A percentile compares a stretch with the other conserved stretches of the same genome.
Conservation (phyloP, 2,797 vertebrate genomes). For the Pangasius djambal region DNA sequence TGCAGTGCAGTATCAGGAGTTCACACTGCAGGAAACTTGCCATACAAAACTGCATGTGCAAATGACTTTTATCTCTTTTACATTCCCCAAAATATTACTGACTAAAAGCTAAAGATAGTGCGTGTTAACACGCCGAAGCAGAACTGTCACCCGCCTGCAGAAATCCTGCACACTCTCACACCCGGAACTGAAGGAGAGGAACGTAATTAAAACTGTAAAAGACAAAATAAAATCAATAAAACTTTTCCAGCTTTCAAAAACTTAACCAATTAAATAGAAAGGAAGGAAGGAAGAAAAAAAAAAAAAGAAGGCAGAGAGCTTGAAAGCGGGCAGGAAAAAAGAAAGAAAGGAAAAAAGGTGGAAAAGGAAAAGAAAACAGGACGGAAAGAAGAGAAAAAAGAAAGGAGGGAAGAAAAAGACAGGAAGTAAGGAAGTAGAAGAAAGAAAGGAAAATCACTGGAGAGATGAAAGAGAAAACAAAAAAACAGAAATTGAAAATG, state of each 20-base stretch:
- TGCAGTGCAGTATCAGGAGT: not conserved
- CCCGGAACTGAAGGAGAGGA: not conserved
- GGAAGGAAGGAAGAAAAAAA: not conserved
- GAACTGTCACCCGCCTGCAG: not conserved
- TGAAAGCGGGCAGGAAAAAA: not conserved
- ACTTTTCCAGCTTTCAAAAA: not conserved
- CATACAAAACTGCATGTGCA: not conserved
- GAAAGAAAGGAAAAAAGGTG: not conserved
- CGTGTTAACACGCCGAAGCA: not conserved
- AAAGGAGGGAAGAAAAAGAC: too few relatives aligned
- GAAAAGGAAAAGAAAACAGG: too few relatives aligned
- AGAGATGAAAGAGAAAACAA: too few relatives aligned
- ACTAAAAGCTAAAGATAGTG: not conserved
- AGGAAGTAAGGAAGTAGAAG: not conserved
- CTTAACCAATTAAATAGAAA: not conserved
- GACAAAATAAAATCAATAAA: not conserved
- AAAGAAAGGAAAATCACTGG: too few relatives aligned
- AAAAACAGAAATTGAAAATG: too few relatives aligned
- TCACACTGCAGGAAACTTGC: not conserved
- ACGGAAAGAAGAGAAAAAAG: too few relatives aligned
- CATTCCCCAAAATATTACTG: not conserved
- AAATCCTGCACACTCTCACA: too few relatives aligned
- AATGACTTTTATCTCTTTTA: not conserved
- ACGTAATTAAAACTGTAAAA: not conserved
- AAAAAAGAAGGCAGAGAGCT: not conserved